Evolutionary conservation across 1,140 invertebrate species (phyloP).

Genomic region (Ditylenchus dipsaci): DNA sequence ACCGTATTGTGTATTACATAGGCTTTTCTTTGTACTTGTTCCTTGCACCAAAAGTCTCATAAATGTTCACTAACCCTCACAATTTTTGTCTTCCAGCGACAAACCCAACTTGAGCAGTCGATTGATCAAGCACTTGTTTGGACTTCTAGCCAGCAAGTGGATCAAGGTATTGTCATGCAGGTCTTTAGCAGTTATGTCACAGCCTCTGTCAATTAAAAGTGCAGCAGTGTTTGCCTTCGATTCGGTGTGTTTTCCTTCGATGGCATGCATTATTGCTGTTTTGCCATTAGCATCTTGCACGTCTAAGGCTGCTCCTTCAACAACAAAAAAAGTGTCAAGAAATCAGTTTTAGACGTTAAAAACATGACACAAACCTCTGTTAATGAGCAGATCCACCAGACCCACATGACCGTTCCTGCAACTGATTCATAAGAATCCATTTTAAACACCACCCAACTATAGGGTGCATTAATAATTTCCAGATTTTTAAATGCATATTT

Average conservation of each 20-base stretch:
- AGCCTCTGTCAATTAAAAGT: slow-evolving; percentile 74
- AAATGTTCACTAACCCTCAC: slow-evolving; percentile 15
- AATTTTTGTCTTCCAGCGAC: slow-evolving; percentile 46
- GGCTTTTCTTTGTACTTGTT: too few species aligned
- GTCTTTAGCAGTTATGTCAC: slow-evolving; percentile 66
- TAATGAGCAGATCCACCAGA: slow-evolving; percentile 77
- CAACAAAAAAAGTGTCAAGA: slow-evolving; percentile 20
- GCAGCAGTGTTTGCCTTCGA: slow-evolving; percentile 69
- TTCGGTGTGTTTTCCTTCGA: slow-evolving; percentile 75
- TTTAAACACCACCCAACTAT: too few species aligned
- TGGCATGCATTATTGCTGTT: slow-evolving; percentile 83
- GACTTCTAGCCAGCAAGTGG: slow-evolving; percentile 66
- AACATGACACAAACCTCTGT: slow-evolving; percentile 66
- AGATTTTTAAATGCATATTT: too few species aligned
- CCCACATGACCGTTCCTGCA: slow-evolving; percentile 73
- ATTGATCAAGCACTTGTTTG: slow-evolving; percentile 75
- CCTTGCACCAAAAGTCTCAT: too few species aligned
- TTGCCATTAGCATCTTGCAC: slow-evolving; percentile 78
- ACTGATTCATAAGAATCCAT: too few species aligned
- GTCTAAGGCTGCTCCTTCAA: slow-evolving; percentile 70
- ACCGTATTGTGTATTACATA: too few species aligned
- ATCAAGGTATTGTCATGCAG: slow-evolving; percentile 70
- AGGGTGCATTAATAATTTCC: too few species aligned
- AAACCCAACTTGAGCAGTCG: slow-evolving; percentile 65
- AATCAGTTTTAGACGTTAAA: neutral